phyloP scores from a whole-genome alignment of 2,888 invertebrate genomes.

The Phymatocera aterrima region DNA sequence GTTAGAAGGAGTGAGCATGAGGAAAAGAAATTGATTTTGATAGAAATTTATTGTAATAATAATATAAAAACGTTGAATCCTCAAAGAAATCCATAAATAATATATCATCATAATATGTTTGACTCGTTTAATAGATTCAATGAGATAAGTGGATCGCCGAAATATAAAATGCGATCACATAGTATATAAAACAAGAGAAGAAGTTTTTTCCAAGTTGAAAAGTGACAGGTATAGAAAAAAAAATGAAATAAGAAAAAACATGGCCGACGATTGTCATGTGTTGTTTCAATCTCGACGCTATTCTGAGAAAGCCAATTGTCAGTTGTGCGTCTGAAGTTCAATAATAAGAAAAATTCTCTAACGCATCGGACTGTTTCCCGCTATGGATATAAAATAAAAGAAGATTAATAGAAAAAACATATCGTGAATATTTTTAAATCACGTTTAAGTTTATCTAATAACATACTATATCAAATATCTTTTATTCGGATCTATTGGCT shows the following conservation, averaged over 20 bases:
- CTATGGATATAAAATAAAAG: neutral
- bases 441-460: neutral
- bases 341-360: neutral
- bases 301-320: conserved; percentile 3
- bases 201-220: neutral
- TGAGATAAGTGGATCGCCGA: neutral
- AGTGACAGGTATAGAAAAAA: conserved; percentile 38
- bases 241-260: too few relatives aligned
- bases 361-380: neutral
- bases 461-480: neutral
- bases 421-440: neutral
- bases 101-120: neutral
- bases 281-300: conserved; percentile 27
- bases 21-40: conserved; percentile 5
- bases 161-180: neutral
- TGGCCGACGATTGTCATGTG: conserved; percentile 44
- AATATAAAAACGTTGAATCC: too few relatives aligned
- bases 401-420: neutral
- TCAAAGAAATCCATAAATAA: too few relatives aligned
- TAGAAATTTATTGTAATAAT: neutral
- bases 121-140: neutral
- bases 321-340: neutral
- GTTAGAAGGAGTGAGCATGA: neutral
- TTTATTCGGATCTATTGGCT: too few relatives aligned
- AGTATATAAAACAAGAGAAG: neutral